A percentile compares a stretch with the other conserved stretches of the same genome.
These are phyloP conservation scores for Engraulis encrasicolus DNA, from an alignment of 2,113 vertebrate genomes.

Conservation along the genomic window DNA sequence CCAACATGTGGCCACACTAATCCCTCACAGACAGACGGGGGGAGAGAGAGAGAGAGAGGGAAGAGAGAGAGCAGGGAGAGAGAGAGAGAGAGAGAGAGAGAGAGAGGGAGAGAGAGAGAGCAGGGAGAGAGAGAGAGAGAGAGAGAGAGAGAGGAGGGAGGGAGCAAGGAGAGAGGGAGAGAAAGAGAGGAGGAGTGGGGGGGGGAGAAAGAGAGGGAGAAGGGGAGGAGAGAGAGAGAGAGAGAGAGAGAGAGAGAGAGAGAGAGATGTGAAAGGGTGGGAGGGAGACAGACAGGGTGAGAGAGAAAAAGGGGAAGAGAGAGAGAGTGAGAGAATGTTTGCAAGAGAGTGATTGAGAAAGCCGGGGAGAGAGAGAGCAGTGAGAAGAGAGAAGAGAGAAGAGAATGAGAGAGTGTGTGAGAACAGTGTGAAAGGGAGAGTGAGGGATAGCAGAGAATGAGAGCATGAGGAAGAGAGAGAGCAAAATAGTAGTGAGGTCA, in stretches of 20 bases:
- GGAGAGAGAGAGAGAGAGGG: constrained; percentile 25
- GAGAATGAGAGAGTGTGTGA: background rate
- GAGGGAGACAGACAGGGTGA: background rate
- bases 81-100: background rate
- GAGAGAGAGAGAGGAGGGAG: constrained; percentile 2
- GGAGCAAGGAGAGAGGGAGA: background rate
- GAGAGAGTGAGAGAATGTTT: background rate
- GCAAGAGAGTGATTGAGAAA: background rate
- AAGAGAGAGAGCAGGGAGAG: background rate
- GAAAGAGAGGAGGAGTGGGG: background rate
- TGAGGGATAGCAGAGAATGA: background rate
- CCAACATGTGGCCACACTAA: constrained; percentile 90
- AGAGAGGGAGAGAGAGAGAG: constrained; percentile 27
- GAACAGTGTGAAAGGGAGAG: background rate
- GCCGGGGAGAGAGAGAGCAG: background rate
- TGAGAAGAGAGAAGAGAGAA: too few relatives aligned
- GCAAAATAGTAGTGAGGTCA: background rate
- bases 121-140: constrained; percentile 6
- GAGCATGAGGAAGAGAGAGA: background rate
- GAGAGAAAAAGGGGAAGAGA: constrained; percentile 14
- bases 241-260: background rate
- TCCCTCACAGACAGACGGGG: constrained; percentile 87
- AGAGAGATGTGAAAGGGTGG: constrained; percentile 28
- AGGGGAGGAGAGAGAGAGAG: background rate
- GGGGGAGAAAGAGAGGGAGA: background rate